Conservation (phyloP, 2,888 invertebrate genomes). For the Dyspetes luteomarginatus region DNA sequence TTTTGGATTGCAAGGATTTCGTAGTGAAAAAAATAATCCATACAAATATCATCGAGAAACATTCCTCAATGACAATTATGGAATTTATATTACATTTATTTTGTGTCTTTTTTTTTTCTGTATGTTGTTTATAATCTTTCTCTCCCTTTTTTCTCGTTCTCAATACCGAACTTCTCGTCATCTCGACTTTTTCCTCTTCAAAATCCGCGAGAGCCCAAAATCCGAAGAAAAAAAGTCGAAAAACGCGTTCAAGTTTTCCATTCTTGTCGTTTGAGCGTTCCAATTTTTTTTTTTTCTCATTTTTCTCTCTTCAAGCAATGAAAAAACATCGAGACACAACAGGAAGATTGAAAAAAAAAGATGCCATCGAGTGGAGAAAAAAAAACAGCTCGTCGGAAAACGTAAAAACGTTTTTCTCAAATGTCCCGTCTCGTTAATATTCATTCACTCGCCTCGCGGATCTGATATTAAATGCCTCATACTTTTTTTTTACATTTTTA, state of each 20-base stretch:
- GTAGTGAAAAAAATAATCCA: not conserved
- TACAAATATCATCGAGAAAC: constrained; percentile 18
- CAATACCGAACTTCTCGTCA: constrained; percentile 64
- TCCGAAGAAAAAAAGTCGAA: constrained; percentile 4
- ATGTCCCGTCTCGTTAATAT: too few relatives aligned
- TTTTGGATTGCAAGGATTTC: constrained; percentile 27
- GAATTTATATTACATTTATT: constrained; percentile 83
- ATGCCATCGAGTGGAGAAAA: constrained; percentile 32
- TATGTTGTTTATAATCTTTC: constrained; percentile 76
- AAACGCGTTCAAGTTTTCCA: constrained; percentile 30
- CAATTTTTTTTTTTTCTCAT: constrained; percentile 22
- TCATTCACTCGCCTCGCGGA: constrained; percentile 5
- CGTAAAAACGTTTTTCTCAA: constrained; percentile 20
- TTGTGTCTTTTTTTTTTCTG: constrained; percentile 77
- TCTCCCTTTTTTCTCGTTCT: constrained; percentile 50
- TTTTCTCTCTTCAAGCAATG: constrained; percentile 44
- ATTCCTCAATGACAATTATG: constrained; percentile 72
- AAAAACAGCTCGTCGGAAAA: constrained; percentile 33
- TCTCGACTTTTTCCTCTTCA: constrained; percentile 63
- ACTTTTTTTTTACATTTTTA: not conserved
- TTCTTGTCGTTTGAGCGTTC: constrained; percentile 40
- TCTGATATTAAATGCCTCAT: constrained; percentile 5
- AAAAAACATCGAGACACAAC: constrained; percentile 55
- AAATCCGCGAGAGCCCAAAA: constrained; percentile 44
- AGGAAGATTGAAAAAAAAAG: constrained; percentile 39